phyloP scores from a whole-genome alignment of 2,113 vertebrate species.

The Ammodytes dubius region DNA sequence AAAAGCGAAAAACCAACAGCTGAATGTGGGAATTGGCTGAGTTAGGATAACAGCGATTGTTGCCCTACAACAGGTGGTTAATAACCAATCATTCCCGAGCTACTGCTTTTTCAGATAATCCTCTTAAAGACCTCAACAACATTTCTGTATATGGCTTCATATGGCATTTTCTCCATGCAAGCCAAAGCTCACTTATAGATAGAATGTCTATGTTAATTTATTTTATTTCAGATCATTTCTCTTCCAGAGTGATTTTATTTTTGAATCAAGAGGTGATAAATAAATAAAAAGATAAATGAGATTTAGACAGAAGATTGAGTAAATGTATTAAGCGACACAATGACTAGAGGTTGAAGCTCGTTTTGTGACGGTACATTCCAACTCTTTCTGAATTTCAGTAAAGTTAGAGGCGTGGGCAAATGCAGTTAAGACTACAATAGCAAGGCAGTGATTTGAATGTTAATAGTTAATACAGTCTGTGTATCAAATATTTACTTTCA shows the following conservation, averaged over 20 bases:
- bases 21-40: neutral
- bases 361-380: conserved; percentile 28
- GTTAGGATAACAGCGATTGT: neutral
- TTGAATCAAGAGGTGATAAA: neutral
- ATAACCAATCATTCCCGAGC: conserved; percentile 2
- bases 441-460: neutral
- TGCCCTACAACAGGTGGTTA: neutral
- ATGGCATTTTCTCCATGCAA: conserved; percentile 52
- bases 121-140: neutral
- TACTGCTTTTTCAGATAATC: conserved; percentile 4
- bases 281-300: neutral
- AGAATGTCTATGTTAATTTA: conserved; percentile 9
- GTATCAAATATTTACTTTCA: neutral
- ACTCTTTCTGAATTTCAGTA: neutral
- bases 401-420: neutral
- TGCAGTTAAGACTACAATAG: neutral
- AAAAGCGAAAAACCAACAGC: neutral
- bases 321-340: neutral
- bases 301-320: neutral
- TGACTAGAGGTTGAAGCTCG: conserved; percentile 38
- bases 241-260: conserved; percentile 18
- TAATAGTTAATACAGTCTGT: neutral
- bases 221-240: conserved; percentile 16
- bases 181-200: conserved; percentile 32
- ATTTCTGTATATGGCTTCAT: neutral